Conservation (phyloP, 2,113 vertebrate genomes). For the Onychorhynchus coronatus region DNA sequence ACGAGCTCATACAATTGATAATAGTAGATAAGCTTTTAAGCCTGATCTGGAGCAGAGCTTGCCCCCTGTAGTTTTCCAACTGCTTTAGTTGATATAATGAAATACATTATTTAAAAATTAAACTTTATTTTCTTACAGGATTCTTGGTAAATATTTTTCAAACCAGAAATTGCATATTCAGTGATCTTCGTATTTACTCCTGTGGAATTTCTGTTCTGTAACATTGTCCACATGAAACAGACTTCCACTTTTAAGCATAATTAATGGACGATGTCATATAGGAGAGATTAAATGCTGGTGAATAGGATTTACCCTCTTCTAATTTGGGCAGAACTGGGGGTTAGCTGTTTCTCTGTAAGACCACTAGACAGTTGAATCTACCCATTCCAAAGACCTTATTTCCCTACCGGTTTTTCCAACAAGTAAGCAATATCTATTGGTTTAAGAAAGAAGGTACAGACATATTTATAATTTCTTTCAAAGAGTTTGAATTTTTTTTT, state of each 20-base stretch:
- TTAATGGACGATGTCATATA: neutral
- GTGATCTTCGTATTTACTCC: neutral
- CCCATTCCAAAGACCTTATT: neutral
- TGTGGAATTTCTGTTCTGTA: neutral
- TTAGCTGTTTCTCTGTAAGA: neutral
- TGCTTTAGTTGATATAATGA: neutral
- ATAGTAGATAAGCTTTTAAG: conserved; percentile 40
- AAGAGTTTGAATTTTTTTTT: neutral
- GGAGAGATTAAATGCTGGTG: neutral
- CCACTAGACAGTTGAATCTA: neutral
- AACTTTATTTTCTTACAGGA: neutral
- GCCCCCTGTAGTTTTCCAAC: neutral
- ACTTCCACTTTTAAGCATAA: neutral
- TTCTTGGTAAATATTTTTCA: neutral
- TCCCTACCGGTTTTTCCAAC: neutral
- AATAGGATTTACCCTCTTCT: neutral
- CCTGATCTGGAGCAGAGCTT: conserved; percentile 3
- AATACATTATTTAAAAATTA: neutral
- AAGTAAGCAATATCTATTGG: neutral
- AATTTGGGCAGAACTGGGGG: neutral
- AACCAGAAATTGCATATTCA: neutral
- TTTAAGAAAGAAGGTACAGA: neutral
- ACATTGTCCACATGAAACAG: neutral
- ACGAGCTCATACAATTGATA: neutral
- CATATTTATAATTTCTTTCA: neutral